These are phyloP conservation scores for Ischnus inquisitorius DNA, from an alignment of 2,888 invertebrate species.

Conservation along the genomic window DNA sequence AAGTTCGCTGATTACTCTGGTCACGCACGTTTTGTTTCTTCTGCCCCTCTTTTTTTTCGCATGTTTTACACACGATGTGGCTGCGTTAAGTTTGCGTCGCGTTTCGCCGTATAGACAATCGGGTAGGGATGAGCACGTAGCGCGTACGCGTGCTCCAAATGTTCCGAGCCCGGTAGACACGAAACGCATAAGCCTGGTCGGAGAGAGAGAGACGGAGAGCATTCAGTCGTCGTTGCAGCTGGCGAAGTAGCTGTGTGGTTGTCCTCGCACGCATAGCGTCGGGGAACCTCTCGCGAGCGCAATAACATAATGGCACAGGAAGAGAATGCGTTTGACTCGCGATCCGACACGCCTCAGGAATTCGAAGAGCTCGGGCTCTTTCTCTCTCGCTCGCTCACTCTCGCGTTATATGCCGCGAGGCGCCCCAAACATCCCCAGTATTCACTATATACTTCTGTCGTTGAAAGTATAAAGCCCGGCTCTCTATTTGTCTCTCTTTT, in stretches of 20 bases:
- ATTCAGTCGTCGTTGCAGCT: constrained; percentile 58
- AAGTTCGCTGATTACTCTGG: constrained; percentile 35
- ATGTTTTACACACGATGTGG: constrained; percentile 25
- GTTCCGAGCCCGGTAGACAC: neutral
- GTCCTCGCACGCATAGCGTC: constrained; percentile 63
- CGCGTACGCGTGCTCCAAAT: constrained; percentile 49
- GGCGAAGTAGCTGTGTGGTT: constrained; percentile 47
- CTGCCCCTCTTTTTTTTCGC: neutral
- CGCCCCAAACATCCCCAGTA: constrained; percentile 80
- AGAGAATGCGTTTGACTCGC: constrained; percentile 83
- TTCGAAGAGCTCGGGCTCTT: constrained; percentile 77
- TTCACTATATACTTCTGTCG: constrained; percentile 68
- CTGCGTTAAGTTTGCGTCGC: neutral
- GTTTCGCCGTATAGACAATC: constrained; percentile 9
- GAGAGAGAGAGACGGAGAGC: constrained; percentile 26
- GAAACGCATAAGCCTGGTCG: constrained; percentile 1
- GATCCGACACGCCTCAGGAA: constrained; percentile 83
- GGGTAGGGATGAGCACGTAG: constrained; percentile 14
- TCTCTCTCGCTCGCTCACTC: constrained; percentile 27
- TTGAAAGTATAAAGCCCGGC: constrained; percentile 76
- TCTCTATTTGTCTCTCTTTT: constrained; percentile 12
- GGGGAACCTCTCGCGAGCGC: constrained; percentile 68
- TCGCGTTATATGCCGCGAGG: constrained; percentile 72
- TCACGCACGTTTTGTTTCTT: constrained; percentile 39
- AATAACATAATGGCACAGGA: constrained; percentile 82